phyloP scores from a whole-genome alignment of 1,140 invertebrate genomes.

The Plutomurus gul region DNA sequence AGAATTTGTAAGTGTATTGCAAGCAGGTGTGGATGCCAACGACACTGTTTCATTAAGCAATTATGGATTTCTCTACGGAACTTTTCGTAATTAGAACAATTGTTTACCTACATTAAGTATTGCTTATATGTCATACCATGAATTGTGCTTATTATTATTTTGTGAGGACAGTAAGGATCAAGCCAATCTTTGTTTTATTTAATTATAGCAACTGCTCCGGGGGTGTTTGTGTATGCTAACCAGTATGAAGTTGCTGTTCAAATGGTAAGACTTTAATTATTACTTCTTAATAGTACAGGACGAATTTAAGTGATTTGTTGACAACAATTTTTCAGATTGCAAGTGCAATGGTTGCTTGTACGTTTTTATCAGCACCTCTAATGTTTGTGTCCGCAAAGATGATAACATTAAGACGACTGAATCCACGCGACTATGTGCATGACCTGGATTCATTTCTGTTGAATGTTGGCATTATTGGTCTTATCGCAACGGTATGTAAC shows the following conservation, averaged over 20 bases:
- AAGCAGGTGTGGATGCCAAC: conserved; percentile 69
- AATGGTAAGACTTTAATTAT: conserved; percentile 65
- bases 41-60: conserved; percentile 82
- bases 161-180: not conserved
- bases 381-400: conserved; percentile 95
- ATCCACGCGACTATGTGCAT: conserved; percentile 70
- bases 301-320: not conserved
- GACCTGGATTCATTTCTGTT: conserved; percentile 79
- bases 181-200: not conserved
- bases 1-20: conserved; percentile 77
- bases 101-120: not conserved
- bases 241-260: conserved; percentile 85
- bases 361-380: conserved; percentile 88
- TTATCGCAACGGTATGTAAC: conserved; percentile 69
- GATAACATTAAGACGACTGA: conserved; percentile 72
- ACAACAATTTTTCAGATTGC: conserved; percentile 70
- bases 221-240: conserved; percentile 90
- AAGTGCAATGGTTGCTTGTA: conserved; percentile 88
- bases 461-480: conserved; percentile 77
- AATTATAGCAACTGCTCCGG: conserved; percentile 72
- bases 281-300: not conserved
- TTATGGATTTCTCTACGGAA: conserved; percentile 94
- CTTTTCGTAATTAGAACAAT: conserved; percentile 81
- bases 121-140: not conserved
- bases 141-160: not conserved